phyloP scores from a whole-genome alignment of 30 jellyfish, hydroid and myxozoan species.

The Phacellophora camtschatica region DNA sequence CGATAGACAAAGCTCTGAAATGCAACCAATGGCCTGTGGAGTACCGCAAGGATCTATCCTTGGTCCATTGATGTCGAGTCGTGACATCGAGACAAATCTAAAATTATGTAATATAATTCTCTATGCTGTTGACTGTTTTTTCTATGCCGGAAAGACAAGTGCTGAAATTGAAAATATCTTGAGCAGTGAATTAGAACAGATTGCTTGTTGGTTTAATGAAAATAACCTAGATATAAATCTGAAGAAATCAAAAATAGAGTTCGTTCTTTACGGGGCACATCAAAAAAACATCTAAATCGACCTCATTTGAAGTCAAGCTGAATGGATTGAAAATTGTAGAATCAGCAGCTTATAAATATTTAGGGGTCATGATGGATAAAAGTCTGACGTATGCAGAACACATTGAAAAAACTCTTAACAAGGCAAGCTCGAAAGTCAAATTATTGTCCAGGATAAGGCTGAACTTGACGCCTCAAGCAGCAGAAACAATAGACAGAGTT shows the following conservation, averaged over 20 bases:
- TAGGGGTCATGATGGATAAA: slow-evolving; percentile 66
- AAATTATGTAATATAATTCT: slow-evolving; percentile 6
- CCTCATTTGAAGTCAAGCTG: slow-evolving; percentile 8
- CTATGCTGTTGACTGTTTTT: slow-evolving; percentile 66
- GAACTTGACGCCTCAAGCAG: slow-evolving; percentile 26
- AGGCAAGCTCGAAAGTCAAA: slow-evolving; percentile 31
- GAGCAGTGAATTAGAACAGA: slow-evolving; percentile 33
- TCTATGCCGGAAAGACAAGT: slow-evolving; percentile 21
- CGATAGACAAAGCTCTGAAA: too few species aligned
- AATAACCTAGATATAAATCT: slow-evolving; percentile 25
- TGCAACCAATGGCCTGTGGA: slow-evolving; percentile 34
- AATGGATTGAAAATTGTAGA: slow-evolving; percentile 29
- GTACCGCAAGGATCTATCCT: neutral
- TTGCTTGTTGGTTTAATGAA: slow-evolving; percentile 54
- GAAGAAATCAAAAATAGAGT: slow-evolving; percentile 28
- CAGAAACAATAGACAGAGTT: slow-evolving; percentile 24
- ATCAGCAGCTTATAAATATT: slow-evolving; percentile 39
- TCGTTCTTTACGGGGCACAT: slow-evolving; percentile 39
- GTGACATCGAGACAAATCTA: slow-evolving; percentile 24
- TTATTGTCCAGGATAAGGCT: slow-evolving; percentile 63
- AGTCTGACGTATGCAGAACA: slow-evolving; percentile 49
- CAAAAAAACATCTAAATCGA: slow-evolving; percentile 39
- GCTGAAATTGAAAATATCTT: slow-evolving; percentile 23
- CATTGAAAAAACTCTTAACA: slow-evolving; percentile 21
- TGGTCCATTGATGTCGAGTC: slow-evolving; percentile 31